A percentile compares a stretch with the other conserved stretches of the same genome.
phyloP scores from a whole-genome alignment of 2,113 vertebrate genomes.

The Ailurus styani region DNA sequence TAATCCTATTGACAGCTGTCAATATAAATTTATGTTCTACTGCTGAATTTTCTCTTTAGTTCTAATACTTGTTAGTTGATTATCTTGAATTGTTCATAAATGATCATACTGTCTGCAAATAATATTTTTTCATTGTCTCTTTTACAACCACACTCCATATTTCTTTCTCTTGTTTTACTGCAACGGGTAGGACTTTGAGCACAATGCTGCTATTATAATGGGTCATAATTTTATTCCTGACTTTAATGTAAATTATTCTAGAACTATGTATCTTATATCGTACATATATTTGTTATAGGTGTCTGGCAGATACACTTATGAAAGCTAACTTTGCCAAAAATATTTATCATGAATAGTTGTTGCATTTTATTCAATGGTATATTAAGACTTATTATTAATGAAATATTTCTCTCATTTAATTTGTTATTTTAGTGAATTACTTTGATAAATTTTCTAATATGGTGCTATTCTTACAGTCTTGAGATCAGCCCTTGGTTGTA shows the following conservation, averaged over 20 bases:
- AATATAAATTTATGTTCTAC: background rate
- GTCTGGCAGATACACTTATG: background rate
- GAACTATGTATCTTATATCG: background rate
- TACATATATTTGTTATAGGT: background rate
- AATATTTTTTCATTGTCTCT: background rate
- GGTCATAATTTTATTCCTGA: background rate
- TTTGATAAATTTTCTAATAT: background rate
- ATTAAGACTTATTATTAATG: background rate
- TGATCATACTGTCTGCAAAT: background rate
- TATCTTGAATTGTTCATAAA: background rate
- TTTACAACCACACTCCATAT: background rate
- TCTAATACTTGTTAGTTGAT: background rate
- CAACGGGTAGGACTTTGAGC: background rate
- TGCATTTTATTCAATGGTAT: background rate
- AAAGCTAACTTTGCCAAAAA: background rate
- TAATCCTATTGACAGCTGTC: background rate
- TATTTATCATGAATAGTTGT: background rate
- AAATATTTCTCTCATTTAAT: background rate
- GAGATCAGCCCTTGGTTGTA: background rate
- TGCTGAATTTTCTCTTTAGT: background rate
- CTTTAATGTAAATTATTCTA: constrained; percentile 4
- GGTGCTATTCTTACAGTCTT: background rate
- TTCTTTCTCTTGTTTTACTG: background rate
- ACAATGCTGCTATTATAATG: background rate
- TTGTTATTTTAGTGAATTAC: background rate